These are phyloP conservation scores for Sebastes minor DNA, from an alignment of 2,797 vertebrate species.

Conservation along the genomic window DNA sequence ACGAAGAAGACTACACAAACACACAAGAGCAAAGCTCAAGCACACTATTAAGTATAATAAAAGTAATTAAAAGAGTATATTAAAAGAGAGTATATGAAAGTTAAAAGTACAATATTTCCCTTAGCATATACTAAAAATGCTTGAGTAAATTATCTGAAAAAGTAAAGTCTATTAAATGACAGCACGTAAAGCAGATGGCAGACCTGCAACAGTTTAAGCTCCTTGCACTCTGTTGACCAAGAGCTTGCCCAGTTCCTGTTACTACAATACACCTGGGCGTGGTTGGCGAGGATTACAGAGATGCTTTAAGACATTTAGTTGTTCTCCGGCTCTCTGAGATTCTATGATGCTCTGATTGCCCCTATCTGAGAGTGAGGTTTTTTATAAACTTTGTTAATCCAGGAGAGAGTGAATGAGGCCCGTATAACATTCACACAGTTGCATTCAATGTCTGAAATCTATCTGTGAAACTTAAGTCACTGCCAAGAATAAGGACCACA, in stretches of 20 bases:
- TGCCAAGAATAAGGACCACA: neutral
- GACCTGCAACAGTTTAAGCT: conserved; percentile 17
- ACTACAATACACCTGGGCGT: neutral
- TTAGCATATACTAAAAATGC: no score
- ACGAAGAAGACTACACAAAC: neutral
- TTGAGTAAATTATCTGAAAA: neutral
- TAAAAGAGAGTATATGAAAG: no score
- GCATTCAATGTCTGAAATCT: neutral
- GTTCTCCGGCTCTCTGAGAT: neutral
- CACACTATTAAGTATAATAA: neutral
- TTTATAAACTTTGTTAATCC: neutral
- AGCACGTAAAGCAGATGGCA: neutral
- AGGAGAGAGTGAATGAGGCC: neutral
- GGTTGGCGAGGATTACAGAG: conserved; percentile 20
- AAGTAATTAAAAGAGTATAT: neutral
- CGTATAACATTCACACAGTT: neutral
- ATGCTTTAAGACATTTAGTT: neutral
- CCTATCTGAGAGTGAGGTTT: neutral
- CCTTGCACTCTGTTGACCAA: conserved; percentile 26
- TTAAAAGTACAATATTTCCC: no score
- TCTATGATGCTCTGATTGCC: neutral
- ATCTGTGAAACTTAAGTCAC: neutral
- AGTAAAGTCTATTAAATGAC: neutral
- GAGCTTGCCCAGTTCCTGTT: conserved; percentile 3
- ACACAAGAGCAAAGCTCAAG: neutral